Percentiles rank a stretch among this genome's conserved stretches.
Evolutionary conservation across 2,797 vertebrate genomes (phyloP).

Genomic region (Lophotriccus pileatus): DNA sequence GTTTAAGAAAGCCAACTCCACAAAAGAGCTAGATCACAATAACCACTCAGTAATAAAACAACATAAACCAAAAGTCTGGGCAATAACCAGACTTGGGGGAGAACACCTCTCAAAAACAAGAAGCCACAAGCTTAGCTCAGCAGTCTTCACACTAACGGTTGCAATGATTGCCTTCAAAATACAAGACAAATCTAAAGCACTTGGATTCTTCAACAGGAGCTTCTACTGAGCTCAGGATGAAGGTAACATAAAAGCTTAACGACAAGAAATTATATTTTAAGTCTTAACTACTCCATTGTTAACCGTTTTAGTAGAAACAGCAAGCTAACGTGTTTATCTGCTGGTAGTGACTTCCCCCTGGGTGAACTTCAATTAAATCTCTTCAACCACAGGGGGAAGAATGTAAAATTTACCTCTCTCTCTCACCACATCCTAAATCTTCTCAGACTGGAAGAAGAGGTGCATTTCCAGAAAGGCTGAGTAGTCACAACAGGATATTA

Average conservation of each 20-base stretch:
- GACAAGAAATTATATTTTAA: constrained; percentile 43
- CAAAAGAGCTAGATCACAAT: not conserved
- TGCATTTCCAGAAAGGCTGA: constrained; percentile 15
- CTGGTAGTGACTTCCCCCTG: constrained; percentile 32
- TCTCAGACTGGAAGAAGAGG: constrained; percentile 28
- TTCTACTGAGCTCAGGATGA: not conserved
- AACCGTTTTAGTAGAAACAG: constrained; percentile 38
- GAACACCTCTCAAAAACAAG: not conserved
- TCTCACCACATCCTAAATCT: constrained; percentile 26
- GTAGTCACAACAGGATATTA: constrained; percentile 24
- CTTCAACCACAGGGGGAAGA: not conserved
- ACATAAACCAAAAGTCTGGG: not conserved
- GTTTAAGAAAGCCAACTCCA: not conserved
- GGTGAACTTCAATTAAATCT: constrained; percentile 38
- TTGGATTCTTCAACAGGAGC: not conserved
- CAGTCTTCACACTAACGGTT: not conserved
- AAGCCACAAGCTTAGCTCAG: not conserved
- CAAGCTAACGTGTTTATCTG: constrained; percentile 56
- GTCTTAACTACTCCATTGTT: constrained; percentile 48
- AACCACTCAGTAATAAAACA: not conserved
- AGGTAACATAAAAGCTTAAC: constrained; percentile 46
- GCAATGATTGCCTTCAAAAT: not conserved
- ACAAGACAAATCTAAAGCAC: not conserved
- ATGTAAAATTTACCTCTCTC: constrained; percentile 1
- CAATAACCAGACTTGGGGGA: not conserved